Conservation (phyloP, 2,888 invertebrate species). For the Drosophila ezoana region DNA sequence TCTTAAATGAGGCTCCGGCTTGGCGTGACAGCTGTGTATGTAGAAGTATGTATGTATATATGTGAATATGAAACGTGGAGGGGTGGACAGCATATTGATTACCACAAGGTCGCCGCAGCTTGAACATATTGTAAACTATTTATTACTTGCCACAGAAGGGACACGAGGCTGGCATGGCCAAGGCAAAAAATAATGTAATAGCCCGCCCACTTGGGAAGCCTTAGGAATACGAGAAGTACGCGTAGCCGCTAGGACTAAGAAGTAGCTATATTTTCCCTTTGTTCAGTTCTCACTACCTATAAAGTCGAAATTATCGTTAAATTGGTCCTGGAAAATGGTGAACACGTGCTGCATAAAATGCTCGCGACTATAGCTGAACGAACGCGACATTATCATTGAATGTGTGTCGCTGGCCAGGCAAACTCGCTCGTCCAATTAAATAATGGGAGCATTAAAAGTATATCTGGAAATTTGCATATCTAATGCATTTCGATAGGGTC, state of each 20-base stretch:
- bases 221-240: neutral
- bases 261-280: too few species aligned
- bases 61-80: slow-evolving; percentile 1
- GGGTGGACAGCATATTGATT: slow-evolving; percentile 8
- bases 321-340: slow-evolving; percentile 66
- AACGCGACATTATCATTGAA: slow-evolving; percentile 51
- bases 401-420: neutral
- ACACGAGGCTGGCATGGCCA: neutral
- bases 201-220: neutral
- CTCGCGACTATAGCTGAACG: slow-evolving; percentile 55
- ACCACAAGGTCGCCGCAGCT: neutral
- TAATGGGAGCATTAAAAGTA: slow-evolving; percentile 23
- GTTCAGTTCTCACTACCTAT: slow-evolving; percentile 55
- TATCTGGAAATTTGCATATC: slow-evolving; percentile 66
- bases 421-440: slow-evolving; percentile 18
- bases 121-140: neutral
- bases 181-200: neutral
- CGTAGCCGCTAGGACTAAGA: too few species aligned
- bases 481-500: slow-evolving; percentile 67
- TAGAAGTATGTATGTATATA: slow-evolving; percentile 1
- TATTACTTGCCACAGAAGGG: neutral
- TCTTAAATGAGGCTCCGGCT: slow-evolving; percentile 3
- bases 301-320: slow-evolving; percentile 78
- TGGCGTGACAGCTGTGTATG: slow-evolving; percentile 20
- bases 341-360: slow-evolving; percentile 62